Base-by-base conservation (phyloP, 2,113 vertebrate species). In the Epinephelus moara region DNA sequence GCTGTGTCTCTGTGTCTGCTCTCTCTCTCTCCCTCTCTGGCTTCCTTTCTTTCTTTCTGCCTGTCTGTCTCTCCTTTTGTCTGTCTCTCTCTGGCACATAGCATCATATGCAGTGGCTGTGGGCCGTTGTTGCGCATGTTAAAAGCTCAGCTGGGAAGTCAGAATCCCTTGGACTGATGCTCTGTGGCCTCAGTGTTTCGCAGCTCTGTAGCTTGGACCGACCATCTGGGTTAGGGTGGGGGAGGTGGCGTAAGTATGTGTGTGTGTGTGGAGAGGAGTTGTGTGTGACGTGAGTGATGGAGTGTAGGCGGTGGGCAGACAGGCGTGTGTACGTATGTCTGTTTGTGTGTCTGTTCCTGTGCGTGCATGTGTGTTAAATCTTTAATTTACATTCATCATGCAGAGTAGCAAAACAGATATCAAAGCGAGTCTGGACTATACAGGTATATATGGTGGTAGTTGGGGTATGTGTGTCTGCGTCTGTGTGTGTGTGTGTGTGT, bases 81-180 rank as follows among this genome's bases (percentile, higher is more conserved):
- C 90, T 56, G 21, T 81, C 55, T 63, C 33, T 66, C 66, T 78
- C 79, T 86, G 88, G 85, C 83, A 85, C 82, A 80, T 71, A 79
- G 59, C 83, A 62, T 86, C 84, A 79, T 64, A 78, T 82, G 87
- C 85, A 57, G 80, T 70, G 85, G 91, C 88, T 86, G 86, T 67
- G 86, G 89, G 88, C 85, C 81, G 42, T 87, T 90, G 85, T 85
- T 88, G 77, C 84, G 92, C 82, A 84, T 94, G 91, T 93, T 93
- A 93, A 93, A 93, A 82, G 91, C 92, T 94, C 93, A 93, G 91
- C 92, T 94, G 92, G 91, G 87, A 84, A 90, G 89, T 74, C 86
- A 76, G 85, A 85, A 82, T 92, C 90, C 80, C 83, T 85, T 73
- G 81, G 90, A 89, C 88, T 81, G 78, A 83, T 70, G 88, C 92